These are phyloP conservation scores for Euleptes europaea DNA, from an alignment of 2,113 vertebrate genomes.

Conservation along the genomic window DNA sequence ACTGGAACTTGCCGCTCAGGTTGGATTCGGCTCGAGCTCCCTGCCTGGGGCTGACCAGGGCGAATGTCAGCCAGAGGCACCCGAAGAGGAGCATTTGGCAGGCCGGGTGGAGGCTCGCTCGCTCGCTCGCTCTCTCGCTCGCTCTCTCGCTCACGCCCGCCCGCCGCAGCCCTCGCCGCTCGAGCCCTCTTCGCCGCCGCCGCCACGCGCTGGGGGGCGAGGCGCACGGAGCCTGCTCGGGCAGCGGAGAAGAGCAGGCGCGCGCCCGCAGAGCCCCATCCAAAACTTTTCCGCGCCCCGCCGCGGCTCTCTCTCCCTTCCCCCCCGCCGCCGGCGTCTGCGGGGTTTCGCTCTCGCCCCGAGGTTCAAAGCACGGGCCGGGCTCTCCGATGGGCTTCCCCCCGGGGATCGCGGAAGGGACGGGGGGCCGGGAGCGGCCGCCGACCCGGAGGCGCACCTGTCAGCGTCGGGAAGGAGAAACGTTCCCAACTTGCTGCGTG, in stretches of 20 bases:
- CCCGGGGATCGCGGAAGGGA: neutral
- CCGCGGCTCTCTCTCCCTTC: constrained; percentile 63
- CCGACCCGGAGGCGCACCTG: constrained; percentile 79
- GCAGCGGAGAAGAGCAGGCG: constrained; percentile 80
- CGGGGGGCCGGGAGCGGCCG: neutral
- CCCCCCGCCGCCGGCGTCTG: too few relatives aligned
- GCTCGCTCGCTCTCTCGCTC: constrained; percentile 61
- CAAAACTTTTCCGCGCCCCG: constrained; percentile 70
- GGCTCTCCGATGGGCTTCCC: constrained; percentile 71
- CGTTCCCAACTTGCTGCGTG: neutral
- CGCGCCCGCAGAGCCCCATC: constrained; percentile 93
- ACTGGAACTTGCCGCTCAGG: constrained; percentile 87
- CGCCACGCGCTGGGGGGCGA: constrained; percentile 77
- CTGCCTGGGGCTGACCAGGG: constrained; percentile 83
- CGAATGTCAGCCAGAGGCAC: constrained; percentile 88
- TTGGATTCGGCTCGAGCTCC: constrained; percentile 87
- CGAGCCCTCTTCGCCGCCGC: constrained; percentile 82
- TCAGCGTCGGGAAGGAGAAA: constrained; percentile 62
- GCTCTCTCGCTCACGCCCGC: constrained; percentile 45
- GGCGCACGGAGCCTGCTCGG: constrained; percentile 83
- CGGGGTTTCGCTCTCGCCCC: constrained; percentile 60
- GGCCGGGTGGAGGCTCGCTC: constrained; percentile 60
- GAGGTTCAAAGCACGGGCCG: constrained; percentile 68
- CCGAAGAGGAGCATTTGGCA: constrained; percentile 97
- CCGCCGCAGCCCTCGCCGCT: constrained; percentile 56